Percentiles rank a stretch among this genome's conserved stretches.
Conservation (phyloP, 2,888 invertebrate species). For the Lordiphosa fenestrarum region DNA sequence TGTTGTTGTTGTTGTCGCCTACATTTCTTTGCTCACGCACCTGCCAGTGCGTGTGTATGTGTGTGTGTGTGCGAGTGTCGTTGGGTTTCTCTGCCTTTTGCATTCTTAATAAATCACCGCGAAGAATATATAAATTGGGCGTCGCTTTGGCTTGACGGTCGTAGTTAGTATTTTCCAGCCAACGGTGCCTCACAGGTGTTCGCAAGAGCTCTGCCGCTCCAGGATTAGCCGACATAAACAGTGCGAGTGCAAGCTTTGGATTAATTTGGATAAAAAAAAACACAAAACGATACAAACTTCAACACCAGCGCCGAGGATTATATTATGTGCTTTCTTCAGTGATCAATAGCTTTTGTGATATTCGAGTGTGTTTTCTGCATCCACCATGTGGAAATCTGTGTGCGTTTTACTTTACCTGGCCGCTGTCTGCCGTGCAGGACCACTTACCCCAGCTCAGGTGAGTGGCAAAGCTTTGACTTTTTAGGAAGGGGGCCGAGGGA, state of each 20-base stretch:
- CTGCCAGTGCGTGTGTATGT: constrained; percentile 28
- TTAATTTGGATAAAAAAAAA: constrained; percentile 32
- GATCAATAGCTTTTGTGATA: neutral
- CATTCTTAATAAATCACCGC: constrained; percentile 81
- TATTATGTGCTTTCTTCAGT: constrained; percentile 13
- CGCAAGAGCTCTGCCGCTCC: constrained; percentile 27
- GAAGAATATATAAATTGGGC: constrained; percentile 81
- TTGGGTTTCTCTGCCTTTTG: constrained; percentile 77
- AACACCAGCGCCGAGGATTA: constrained; percentile 23
- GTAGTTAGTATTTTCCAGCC: constrained; percentile 80
- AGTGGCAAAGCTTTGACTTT: constrained; percentile 11
- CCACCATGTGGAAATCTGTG: constrained; percentile 70
- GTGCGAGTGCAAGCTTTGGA: constrained; percentile 80
- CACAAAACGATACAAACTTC: constrained; percentile 25
- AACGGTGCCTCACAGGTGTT: constrained; percentile 79
- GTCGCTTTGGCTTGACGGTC: constrained; percentile 76
- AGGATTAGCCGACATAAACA: constrained; percentile 28
- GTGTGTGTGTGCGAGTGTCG: constrained; percentile 21
- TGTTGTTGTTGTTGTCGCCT: constrained; percentile 59
- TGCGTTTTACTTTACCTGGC: constrained; percentile 67
- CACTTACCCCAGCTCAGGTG: constrained; percentile 76
- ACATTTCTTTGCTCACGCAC: constrained; percentile 57
- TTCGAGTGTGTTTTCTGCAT: constrained; percentile 18
- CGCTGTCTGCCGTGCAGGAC: constrained; percentile 75
- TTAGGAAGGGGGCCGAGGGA: too few species aligned